Evolutionary conservation across 2,113 vertebrate species (phyloP), one percentile per base, ranked within the genome.

Genomic region (Cheilinus undulatus): DNA sequence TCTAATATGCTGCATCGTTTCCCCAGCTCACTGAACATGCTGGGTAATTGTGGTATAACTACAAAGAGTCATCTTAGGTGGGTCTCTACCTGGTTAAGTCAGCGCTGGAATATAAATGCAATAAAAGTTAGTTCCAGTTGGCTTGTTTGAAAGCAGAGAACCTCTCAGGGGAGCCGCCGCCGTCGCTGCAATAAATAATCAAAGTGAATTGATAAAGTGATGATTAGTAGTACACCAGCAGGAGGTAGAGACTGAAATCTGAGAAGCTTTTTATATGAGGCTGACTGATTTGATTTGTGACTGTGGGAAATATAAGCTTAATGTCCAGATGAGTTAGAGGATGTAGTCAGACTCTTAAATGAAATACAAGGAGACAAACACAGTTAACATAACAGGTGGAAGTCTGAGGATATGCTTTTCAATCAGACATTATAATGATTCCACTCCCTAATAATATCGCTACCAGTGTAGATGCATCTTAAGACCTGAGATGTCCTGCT

Each of bases 1-100:
- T 67, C 80, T 64, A 69, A 63, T 69, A n/a, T 8, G 28, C 14
- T 15, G 69, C 54, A 43, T 84, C 69, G n/a, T 78, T 82, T 56
- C 50, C 40, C 38, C 42, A 4, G 61, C 69, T 59, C 43, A 24
- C 49, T 60, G 51, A 83, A 60, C 51, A 17, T n/a, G 23, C 50
- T 46, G 13, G 3, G 14, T 77, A 73, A 82, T 74, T 65, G 36
- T 76, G 22, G 45, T 56, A 49, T 81, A 78, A 85, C 85, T 83
- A 75, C 52, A 30, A 48, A 20, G 69, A 74, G 48, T 58, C 78
- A 53, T 72, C 48, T 52, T 34, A 50, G 45, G 45, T 49, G 49
- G 42, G 30, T 63, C 56, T 82, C 32, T 61, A 78, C 69, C 69
- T 75, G 59, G 60, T 69, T 63, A 59, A 49, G 59, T 56, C 46